These are phyloP conservation scores for Acromyrmex echinatior DNA, from an alignment of 1,140 invertebrate species.

Conservation along the genomic window DNA sequence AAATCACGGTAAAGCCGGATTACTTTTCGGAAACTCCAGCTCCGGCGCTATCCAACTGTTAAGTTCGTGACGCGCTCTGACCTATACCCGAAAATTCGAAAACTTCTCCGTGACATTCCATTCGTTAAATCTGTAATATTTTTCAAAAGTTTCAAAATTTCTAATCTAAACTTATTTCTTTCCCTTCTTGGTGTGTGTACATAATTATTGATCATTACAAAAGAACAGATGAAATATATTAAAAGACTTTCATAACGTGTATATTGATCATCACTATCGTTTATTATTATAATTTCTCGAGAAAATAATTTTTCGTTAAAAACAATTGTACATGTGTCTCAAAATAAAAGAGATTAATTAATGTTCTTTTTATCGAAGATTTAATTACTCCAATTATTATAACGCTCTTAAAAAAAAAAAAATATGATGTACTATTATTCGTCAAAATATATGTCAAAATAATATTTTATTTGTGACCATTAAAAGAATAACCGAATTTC, in stretches of 20 bases:
- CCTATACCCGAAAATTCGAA: background rate
- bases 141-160: background rate
- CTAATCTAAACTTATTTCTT: background rate
- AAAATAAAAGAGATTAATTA: background rate
- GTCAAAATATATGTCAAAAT: background rate
- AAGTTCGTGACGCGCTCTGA: background rate
- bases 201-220: background rate
- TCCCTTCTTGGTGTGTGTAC: background rate
- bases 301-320: background rate
- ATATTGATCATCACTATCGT: background rate
- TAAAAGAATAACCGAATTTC: background rate
- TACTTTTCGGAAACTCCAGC: constrained; percentile 37
- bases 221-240: background rate
- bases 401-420: background rate
- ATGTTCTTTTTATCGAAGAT: background rate
- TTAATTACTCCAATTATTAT: background rate
- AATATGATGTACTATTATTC: no score
- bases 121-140: background rate
- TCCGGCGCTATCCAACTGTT: background rate
- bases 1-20: constrained; percentile 51
- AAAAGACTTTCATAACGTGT: background rate
- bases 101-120: background rate
- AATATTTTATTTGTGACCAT: background rate
- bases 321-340: background rate
- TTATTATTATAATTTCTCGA: background rate